These are phyloP conservation scores for Eurystomus glaucurus DNA, from an alignment of 2,797 vertebrate species.

Conservation along the genomic window DNA sequence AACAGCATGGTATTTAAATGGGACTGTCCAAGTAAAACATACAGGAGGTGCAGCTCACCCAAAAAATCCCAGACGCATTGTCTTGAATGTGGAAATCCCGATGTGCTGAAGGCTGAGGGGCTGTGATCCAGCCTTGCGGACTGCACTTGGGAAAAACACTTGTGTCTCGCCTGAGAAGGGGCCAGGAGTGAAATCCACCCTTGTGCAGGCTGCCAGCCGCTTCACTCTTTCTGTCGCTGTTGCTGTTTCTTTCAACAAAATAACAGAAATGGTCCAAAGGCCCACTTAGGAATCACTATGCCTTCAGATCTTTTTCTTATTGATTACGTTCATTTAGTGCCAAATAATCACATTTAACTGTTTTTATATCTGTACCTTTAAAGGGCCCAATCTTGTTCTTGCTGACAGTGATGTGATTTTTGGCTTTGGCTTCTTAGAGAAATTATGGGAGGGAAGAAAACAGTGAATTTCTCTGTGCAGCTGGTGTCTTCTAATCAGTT, in stretches of 20 bases:
- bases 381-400: background rate
- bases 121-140: background rate
- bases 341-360: conserved; percentile 1
- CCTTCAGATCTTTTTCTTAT: background rate
- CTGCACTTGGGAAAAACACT: background rate
- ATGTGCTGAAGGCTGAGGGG: background rate
- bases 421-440: conserved; percentile 1
- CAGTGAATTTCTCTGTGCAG: background rate
- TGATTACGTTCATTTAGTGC: background rate
- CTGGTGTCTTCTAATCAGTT: background rate
- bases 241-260: background rate
- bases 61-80: background rate
- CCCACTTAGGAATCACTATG: background rate
- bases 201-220: background rate
- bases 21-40: conserved; percentile 9
- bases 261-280: background rate
- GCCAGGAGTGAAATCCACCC: background rate
- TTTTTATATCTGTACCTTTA: background rate
- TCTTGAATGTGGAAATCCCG: background rate
- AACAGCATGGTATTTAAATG: conserved; percentile 55
- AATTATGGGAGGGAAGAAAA: background rate
- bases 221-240: background rate
- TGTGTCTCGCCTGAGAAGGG: background rate
- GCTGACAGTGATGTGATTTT: conserved; percentile 10
- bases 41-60: background rate